These are phyloP conservation scores for Melanotaenia pygmaea DNA, from an alignment of 2,797 vertebrate genomes.

Conservation along the genomic window DNA sequence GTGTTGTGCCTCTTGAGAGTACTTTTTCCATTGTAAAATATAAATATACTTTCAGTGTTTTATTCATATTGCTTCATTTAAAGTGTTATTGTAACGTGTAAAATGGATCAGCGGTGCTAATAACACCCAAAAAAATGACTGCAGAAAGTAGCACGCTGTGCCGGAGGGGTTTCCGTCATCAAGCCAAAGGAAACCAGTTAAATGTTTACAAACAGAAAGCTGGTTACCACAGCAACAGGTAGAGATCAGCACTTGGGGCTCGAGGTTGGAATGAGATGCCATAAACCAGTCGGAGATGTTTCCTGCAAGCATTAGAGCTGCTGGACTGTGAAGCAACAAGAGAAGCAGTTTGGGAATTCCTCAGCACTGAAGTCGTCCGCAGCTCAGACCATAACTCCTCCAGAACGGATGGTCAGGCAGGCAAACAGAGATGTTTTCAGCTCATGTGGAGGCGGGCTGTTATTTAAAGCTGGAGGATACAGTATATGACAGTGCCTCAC, in stretches of 20 bases:
- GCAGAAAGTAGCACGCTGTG: conserved; percentile 9
- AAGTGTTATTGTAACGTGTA: conserved; percentile 21
- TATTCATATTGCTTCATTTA: conserved; percentile 16
- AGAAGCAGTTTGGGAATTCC: conserved; percentile 90
- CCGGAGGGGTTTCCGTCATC: conserved; percentile 35
- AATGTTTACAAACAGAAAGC: conserved; percentile 78
- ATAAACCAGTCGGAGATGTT: conserved; percentile 76
- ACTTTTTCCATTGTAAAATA: conserved; percentile 23
- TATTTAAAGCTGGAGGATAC: conserved; percentile 18
- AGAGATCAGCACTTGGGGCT: conserved; percentile 76
- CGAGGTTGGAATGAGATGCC: conserved; percentile 75
- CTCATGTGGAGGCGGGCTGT: conserved; percentile 13
- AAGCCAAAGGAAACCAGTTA: neutral
- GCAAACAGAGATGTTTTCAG: conserved; percentile 58
- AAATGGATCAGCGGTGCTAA: conserved; percentile 33
- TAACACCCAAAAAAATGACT: conserved; percentile 12
- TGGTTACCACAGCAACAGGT: conserved; percentile 82
- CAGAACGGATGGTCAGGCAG: conserved; percentile 54
- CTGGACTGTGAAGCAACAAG: conserved; percentile 80
- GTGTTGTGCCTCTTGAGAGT: neutral
- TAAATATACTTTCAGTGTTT: conserved; percentile 28
- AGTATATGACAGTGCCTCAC: conserved; percentile 1
- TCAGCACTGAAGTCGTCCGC: conserved; percentile 86
- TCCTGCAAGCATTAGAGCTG: conserved; percentile 78
- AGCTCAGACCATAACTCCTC: conserved; percentile 79